Evolutionary conservation across 2,113 vertebrate species (phyloP), one percentile per base, ranked within the genome.

Genomic region (Scortum barcoo): DNA sequence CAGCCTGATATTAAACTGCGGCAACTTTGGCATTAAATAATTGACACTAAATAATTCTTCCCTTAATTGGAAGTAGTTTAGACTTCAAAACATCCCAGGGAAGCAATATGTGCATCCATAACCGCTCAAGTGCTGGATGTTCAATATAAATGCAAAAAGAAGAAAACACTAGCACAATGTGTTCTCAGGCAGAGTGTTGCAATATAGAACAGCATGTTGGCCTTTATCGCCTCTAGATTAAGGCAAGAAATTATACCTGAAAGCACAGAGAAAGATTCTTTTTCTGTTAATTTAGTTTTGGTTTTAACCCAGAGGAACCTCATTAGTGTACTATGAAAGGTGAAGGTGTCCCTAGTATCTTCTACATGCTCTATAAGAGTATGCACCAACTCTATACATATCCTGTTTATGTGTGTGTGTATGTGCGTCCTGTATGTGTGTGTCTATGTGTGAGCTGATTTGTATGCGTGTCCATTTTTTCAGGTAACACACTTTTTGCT

Each of bases 391-490:
- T 69, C 3, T 58, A 20, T 19, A 44, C 36, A 53, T 67, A 33
- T 24, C 63, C 56, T 50, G 36, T 80, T 63, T 63, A 61, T 50
- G 68, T 80, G 74, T 67, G 53, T 14, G 62, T 38, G 46, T 20
- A 30, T 17, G 3, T 40, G 4, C 9, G 24, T 61, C 53, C 30
- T 10, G 38, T 38, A 22, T 63, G 51, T 44, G 56, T 75, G 36
- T 76, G 54, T 63, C 44, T 44, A 51, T 75, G 36, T 76, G 54
- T 86, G 62, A 74, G 40, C 53, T 65, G 36, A 78, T 87, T 60
- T 82, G n/a, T 65, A 61, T 76, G 44, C 62, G 2, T 70, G 28
- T 78, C 17, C 28, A 28, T 65, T 65, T 51, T 67, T 68, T 19
- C 12, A 53, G 20, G 65, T 76, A 44, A 19, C 65, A 67, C n/a